Conservation (phyloP, 2,888 invertebrate species). For the Xanthia icteritia region DNA sequence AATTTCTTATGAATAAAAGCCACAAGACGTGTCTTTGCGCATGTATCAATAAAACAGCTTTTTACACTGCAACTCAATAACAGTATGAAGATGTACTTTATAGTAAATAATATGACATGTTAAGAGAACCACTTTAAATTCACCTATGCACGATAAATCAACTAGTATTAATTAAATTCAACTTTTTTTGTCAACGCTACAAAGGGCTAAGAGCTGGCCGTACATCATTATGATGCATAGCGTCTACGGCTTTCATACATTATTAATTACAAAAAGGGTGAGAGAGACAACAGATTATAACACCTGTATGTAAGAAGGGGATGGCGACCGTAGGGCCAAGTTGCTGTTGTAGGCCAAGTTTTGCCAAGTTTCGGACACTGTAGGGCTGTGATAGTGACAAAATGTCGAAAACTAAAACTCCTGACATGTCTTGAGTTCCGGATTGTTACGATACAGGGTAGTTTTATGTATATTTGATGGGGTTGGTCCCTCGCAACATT, state of each 20-base stretch:
- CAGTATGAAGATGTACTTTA: conserved; percentile 40
- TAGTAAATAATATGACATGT: conserved; percentile 40
- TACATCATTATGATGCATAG: conserved; percentile 84
- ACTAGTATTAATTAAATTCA: conserved; percentile 70
- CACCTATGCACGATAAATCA: conserved; percentile 55
- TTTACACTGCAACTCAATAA: conserved; percentile 34
- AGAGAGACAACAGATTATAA: conserved; percentile 69
- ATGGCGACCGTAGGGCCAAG: conserved; percentile 68
- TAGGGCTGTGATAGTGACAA: conserved; percentile 68
- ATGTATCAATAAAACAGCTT: conserved; percentile 42
- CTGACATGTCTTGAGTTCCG: conserved; percentile 43
- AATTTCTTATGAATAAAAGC: conserved; percentile 34
- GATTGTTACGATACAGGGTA: conserved; percentile 44
- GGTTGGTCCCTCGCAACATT: conserved; percentile 50
- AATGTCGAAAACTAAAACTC: conserved; percentile 65
- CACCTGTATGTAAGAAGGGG: conserved; percentile 58
- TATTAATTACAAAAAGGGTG: conserved; percentile 83
- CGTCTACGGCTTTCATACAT: conserved; percentile 84
- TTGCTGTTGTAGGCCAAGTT: conserved; percentile 67
- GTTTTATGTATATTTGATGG: conserved; percentile 63
- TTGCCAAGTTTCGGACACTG: conserved; percentile 69
- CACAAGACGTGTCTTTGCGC: conserved; percentile 26
- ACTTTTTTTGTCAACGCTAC: conserved; percentile 80
- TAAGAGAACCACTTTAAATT: conserved; percentile 46
- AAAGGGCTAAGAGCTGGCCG: conserved; percentile 70